Evolutionary conservation across 2,888 invertebrate species (phyloP).

Genomic region (Uropetala carovei): DNA sequence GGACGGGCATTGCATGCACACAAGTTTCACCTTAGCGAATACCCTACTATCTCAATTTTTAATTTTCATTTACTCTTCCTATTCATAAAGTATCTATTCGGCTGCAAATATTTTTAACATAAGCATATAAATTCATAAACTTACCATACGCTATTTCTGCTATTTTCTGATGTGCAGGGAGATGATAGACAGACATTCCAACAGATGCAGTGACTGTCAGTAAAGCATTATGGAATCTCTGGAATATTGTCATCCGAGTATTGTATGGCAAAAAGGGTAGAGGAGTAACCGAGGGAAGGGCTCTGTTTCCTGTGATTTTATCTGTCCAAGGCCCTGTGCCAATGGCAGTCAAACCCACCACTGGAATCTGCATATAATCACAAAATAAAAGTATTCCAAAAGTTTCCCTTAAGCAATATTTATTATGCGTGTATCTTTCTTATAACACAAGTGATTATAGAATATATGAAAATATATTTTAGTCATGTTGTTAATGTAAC

Average conservation of each 20-base stretch:
- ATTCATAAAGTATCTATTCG: no score
- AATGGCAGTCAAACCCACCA: slow-evolving; percentile 40
- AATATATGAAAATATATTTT: no score
- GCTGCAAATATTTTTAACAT: no score
- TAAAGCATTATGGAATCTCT: slow-evolving; percentile 41
- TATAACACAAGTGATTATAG: not conserved
- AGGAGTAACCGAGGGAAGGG: not conserved
- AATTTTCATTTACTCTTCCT: no score
- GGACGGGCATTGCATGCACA: no score
- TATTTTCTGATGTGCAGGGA: slow-evolving; percentile 46
- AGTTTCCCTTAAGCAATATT: not conserved
- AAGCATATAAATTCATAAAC: not conserved
- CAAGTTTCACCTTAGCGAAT: no score
- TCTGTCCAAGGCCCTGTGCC: slow-evolving; percentile 45
- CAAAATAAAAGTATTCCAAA: not conserved
- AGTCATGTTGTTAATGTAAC: not conserved
- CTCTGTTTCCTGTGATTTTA: not conserved
- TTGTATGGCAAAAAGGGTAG: not conserved
- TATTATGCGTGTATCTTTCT: not conserved
- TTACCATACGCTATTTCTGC: slow-evolving; percentile 28
- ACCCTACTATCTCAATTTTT: no score
- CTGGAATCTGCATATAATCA: slow-evolving; percentile 19
- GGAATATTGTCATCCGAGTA: not conserved
- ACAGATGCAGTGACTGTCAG: not conserved
- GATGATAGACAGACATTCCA: not conserved